These are phyloP conservation scores for Brachypalpus laphriformis DNA, from an alignment of 2,888 invertebrate species.

Conservation along the genomic window DNA sequence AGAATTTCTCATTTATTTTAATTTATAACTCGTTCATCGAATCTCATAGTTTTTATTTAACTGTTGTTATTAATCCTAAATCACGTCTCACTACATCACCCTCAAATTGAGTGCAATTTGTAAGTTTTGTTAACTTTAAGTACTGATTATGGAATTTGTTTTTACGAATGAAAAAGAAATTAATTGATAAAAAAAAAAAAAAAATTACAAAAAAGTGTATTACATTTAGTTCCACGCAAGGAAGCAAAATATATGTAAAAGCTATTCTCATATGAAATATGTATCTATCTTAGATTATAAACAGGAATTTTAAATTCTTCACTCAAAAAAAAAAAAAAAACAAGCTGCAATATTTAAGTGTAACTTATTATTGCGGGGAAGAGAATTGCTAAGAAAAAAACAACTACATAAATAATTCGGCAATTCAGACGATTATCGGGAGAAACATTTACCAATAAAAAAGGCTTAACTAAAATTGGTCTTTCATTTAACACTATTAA, in stretches of 20 bases:
- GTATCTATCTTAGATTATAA: conserved; percentile 70
- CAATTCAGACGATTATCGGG: conserved; percentile 60
- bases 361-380: conserved; percentile 45
- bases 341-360: conserved; percentile 38
- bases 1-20: neutral
- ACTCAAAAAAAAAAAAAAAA: conserved; percentile 31
- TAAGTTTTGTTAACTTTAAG: conserved; percentile 72
- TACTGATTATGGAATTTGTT: conserved; percentile 71
- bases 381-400: conserved; percentile 44
- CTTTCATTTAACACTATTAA: neutral
- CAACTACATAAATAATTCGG: conserved; percentile 33
- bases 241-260: conserved; percentile 73
- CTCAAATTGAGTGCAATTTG: conserved; percentile 71
- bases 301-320: conserved; percentile 68
- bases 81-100: conserved; percentile 49
- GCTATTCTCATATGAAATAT: conserved; percentile 72
- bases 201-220: conserved; percentile 52
- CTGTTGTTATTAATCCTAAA: conserved; percentile 52
- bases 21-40: conserved; percentile 28
- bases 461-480: conserved; percentile 61
- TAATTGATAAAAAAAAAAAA: conserved; percentile 37
- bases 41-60: conserved; percentile 24
- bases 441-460: conserved; percentile 73
- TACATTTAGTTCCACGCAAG: conserved; percentile 71
- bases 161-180: conserved; percentile 69